phyloP scores from a whole-genome alignment of 2,888 invertebrate genomes.

The Ischnura elegans region DNA sequence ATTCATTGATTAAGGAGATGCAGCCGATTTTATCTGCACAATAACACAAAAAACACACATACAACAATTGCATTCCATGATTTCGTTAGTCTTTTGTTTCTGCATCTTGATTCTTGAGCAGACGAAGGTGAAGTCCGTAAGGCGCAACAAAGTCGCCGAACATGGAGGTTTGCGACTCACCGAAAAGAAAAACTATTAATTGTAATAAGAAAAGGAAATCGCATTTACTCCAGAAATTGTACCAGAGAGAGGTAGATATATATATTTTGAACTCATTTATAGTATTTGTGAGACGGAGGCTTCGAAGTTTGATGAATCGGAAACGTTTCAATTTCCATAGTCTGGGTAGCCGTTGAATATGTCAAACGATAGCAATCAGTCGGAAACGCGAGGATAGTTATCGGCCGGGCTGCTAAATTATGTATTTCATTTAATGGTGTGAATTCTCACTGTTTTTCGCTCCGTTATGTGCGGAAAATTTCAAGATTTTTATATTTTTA shows the following conservation, averaged over 20 bases:
- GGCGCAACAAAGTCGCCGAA: slow-evolving; percentile 66
- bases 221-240: slow-evolving; percentile 57
- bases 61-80: background rate
- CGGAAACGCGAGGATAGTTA: background rate
- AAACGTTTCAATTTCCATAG: slow-evolving; percentile 13
- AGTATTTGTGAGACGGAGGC: slow-evolving; percentile 2
- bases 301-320: background rate
- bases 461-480: background rate
- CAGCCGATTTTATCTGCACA: background rate
- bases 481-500: background rate
- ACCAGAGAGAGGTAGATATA: slow-evolving; percentile 61
- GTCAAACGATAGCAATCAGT: slow-evolving; percentile 53
- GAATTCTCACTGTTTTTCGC: background rate
- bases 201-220: slow-evolving; percentile 58
- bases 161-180: slow-evolving; percentile 57
- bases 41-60: background rate
- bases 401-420: background rate
- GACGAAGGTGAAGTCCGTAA: slow-evolving; percentile 58
- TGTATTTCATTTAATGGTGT: background rate
- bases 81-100: slow-evolving; percentile 38
- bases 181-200: slow-evolving; percentile 60
- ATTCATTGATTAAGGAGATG: background rate
- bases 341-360: slow-evolving; percentile 55
- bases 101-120: slow-evolving; percentile 49
- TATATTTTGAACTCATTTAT: background rate